phyloP scores from a whole-genome alignment of 2,888 invertebrate species.

The Agrochola lychnidis region DNA sequence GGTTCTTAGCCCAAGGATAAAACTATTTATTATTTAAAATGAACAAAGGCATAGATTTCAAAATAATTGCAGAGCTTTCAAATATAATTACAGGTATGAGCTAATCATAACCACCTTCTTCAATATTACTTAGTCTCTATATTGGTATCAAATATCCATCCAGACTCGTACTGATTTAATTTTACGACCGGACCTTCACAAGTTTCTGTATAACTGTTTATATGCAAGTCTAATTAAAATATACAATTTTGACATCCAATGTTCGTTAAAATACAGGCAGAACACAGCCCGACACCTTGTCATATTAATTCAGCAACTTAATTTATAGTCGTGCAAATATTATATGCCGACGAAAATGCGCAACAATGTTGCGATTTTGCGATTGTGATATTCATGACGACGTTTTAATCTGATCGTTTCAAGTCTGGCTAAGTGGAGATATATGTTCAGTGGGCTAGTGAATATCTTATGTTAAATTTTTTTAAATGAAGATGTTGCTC shows the following conservation, averaged over 20 bases:
- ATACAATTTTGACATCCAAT: slow-evolving; percentile 47
- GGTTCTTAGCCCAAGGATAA: background rate
- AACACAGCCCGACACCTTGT: slow-evolving; percentile 71
- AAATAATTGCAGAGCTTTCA: background rate
- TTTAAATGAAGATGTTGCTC: background rate
- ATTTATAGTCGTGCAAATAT: slow-evolving; percentile 78
- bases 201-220: slow-evolving; percentile 9
- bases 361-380: slow-evolving; percentile 81
- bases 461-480: background rate
- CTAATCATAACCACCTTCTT: background rate
- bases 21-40: background rate
- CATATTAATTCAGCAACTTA: slow-evolving; percentile 78
- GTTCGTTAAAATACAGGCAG: slow-evolving; percentile 44
- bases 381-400: slow-evolving; percentile 76
- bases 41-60: background rate
- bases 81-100: background rate
- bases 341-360: slow-evolving; percentile 69
- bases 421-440: slow-evolving; percentile 44
- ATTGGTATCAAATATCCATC: background rate
- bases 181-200: slow-evolving; percentile 13
- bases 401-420: slow-evolving; percentile 75
- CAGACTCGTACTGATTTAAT: background rate
- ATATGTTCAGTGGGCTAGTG: slow-evolving; percentile 11
- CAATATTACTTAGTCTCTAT: background rate
- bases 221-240: slow-evolving; percentile 47